Evolutionary conservation across 2,797 vertebrate species (phyloP).

Genomic region (Liparis tanakae): DNA sequence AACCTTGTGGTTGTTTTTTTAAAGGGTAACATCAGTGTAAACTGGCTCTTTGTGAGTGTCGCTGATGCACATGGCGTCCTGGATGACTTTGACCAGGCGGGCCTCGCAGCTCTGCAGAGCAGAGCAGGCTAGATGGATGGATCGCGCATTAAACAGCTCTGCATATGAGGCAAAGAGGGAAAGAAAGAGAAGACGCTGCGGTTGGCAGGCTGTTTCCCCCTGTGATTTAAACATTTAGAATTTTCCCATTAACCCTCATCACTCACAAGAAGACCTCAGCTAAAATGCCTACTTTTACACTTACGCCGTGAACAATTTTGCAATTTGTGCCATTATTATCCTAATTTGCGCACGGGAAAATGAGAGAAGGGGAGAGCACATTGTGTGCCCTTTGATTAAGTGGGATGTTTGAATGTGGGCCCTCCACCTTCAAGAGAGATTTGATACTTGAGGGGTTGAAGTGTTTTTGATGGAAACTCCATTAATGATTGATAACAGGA

Average conservation of each 20-base stretch:
- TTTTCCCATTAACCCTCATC: constrained; percentile 73
- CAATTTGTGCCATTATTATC: constrained; percentile 74
- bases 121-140: constrained; percentile 39
- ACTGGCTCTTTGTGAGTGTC: constrained; percentile 55
- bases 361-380: constrained; percentile 46
- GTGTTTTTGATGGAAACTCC: constrained; percentile 95
- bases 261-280: constrained; percentile 62
- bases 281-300: constrained; percentile 69
- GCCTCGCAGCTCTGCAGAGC: constrained; percentile 57
- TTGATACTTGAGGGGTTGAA: constrained; percentile 90
- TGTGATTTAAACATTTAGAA: constrained; percentile 66
- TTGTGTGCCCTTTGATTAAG: constrained; percentile 83
- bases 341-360: constrained; percentile 68
- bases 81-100: constrained; percentile 73
- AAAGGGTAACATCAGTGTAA: constrained; percentile 55
- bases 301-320: constrained; percentile 66
- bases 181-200: constrained; percentile 21
- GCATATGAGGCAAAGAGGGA: constrained; percentile 6
- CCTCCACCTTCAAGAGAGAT: constrained; percentile 88
- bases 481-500: constrained; percentile 99
- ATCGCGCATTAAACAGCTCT: constrained; percentile 47
- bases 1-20: constrained; percentile 62
- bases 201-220: constrained; percentile 1
- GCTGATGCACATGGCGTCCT: constrained; percentile 68
- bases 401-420: constrained; percentile 86